Evolutionary conservation across 2,888 invertebrate genomes (phyloP).

Genomic region (Pterostichus niger): DNA sequence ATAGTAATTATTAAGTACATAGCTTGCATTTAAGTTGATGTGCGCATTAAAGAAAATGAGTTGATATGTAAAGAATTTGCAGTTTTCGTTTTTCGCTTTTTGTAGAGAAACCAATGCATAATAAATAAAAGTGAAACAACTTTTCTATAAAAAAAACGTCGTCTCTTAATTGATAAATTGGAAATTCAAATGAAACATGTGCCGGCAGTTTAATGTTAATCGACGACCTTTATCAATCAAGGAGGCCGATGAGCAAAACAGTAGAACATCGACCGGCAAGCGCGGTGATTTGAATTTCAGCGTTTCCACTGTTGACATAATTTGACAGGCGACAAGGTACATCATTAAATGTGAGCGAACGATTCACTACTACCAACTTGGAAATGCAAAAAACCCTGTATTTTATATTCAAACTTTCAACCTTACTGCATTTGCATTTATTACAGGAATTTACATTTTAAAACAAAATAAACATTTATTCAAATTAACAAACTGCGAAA

Average conservation of each 20-base stretch:
- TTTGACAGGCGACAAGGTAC: conserved; percentile 58
- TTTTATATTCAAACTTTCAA: conserved; percentile 6
- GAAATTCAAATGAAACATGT: conserved; percentile 55
- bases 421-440: conserved; percentile 21
- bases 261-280: conserved; percentile 21
- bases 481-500: neutral
- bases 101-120: conserved; percentile 19
- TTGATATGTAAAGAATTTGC: too few species aligned
- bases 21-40: too few species aligned
- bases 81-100: neutral
- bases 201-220: conserved; percentile 36
- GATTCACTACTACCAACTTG: conserved; percentile 19
- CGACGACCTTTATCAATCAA: conserved; percentile 47
- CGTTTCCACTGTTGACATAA: conserved; percentile 52
- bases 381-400: conserved; percentile 11
- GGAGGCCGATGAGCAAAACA: conserved; percentile 28
- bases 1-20: too few species aligned
- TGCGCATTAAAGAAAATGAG: too few species aligned
- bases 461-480: neutral
- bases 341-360: conserved; percentile 57
- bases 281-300: conserved; percentile 36
- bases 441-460: conserved; percentile 21
- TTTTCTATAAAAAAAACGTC: conserved; percentile 47
- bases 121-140: conserved; percentile 54
- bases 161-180: conserved; percentile 52